Conservation (phyloP, 2,113 vertebrate genomes). For the Eurypyga helias region DNA sequence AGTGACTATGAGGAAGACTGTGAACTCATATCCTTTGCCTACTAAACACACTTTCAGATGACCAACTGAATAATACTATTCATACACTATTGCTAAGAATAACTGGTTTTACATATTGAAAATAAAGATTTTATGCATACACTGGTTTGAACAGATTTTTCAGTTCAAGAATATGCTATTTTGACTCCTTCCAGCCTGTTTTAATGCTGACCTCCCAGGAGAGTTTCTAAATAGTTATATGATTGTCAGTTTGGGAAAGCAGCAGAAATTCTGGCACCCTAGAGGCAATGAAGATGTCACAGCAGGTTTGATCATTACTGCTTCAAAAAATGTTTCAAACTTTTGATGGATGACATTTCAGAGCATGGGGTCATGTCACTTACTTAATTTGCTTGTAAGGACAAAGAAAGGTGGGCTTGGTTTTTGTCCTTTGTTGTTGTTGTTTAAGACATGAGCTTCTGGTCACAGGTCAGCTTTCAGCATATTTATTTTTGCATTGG, state of each 20-base stretch:
- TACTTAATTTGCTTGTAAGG: neutral
- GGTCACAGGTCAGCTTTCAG: neutral
- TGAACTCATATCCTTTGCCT: neutral
- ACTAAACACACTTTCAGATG: neutral
- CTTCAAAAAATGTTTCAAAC: neutral
- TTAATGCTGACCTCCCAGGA: neutral
- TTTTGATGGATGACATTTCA: slow-evolving; percentile 20
- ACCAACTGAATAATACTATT: neutral
- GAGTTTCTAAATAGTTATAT: slow-evolving; percentile 11
- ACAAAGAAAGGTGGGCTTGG: neutral
- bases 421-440: neutral
- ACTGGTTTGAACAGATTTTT: neutral
- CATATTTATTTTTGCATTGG: neutral
- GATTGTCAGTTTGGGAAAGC: slow-evolving; percentile 23
- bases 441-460: neutral
- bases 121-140: neutral
- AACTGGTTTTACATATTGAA: neutral
- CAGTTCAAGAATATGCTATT: neutral
- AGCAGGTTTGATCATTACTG: neutral
- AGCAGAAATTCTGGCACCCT: slow-evolving; percentile 28
- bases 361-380: neutral
- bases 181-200: neutral
- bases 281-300: slow-evolving; percentile 4
- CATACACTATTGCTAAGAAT: neutral
- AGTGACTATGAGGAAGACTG: neutral